phyloP scores from a whole-genome alignment of 2,888 invertebrate genomes.

The Nemapogon koenigi region DNA sequence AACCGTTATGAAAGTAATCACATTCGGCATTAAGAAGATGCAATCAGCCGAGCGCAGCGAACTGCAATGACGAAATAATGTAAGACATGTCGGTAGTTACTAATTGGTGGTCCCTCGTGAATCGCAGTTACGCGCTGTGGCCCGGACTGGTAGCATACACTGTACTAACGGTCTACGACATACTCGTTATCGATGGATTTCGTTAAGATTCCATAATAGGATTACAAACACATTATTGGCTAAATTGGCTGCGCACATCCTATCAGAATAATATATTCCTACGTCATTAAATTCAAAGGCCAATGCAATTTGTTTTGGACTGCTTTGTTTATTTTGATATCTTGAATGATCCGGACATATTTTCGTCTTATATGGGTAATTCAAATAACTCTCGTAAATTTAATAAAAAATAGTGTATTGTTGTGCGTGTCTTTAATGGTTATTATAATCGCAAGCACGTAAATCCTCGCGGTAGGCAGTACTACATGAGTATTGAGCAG shows the following conservation, averaged over 20 bases:
- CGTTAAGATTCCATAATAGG: slow-evolving; percentile 8
- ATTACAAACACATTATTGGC: slow-evolving; percentile 8
- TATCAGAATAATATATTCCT: slow-evolving; percentile 8
- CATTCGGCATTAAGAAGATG: slow-evolving; percentile 25
- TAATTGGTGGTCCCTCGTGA: slow-evolving; percentile 38
- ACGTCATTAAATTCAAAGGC: slow-evolving; percentile 2
- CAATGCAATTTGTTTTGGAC: slow-evolving; percentile 7
- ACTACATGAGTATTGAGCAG: slow-evolving; percentile 27
- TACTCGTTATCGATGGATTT: slow-evolving; percentile 36
- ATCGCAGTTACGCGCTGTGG: slow-evolving; percentile 16
- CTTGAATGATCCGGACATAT: too few species aligned
- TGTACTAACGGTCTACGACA: slow-evolving; percentile 37
- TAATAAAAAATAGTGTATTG: background rate
- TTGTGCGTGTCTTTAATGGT: background rate
- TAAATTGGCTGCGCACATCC: slow-evolving; percentile 4
- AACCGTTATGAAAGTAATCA: slow-evolving; percentile 30
- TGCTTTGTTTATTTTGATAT: background rate
- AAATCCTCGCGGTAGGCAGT: background rate
- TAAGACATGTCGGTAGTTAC: slow-evolving; percentile 36
- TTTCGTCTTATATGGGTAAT: too few species aligned
- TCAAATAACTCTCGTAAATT: too few species aligned
- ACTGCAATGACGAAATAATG: slow-evolving; percentile 38
- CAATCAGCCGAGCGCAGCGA: slow-evolving; percentile 22
- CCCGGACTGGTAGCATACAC: too few species aligned
- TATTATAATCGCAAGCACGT: background rate